Evolutionary conservation across 2,797 vertebrate species (phyloP).

Genomic region (Sandelia bainsii): DNA sequence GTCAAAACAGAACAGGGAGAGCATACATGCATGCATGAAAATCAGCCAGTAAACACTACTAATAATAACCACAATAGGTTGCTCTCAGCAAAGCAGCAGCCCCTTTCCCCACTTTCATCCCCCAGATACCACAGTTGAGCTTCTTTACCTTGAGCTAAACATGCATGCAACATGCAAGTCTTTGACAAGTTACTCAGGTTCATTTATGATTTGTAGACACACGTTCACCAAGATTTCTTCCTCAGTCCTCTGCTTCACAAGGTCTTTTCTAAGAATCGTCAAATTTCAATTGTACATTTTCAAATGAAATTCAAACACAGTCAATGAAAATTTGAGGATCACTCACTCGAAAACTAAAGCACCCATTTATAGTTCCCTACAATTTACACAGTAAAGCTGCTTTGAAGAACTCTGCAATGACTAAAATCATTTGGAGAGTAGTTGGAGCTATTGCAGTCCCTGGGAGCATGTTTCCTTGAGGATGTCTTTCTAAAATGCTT

Average conservation of each 20-base stretch:
- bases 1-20: slow-evolving; percentile 35
- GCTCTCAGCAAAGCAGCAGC: neutral
- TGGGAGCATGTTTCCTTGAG: too few species aligned
- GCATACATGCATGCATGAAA: slow-evolving; percentile 11
- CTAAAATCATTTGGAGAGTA: too few species aligned
- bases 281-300: slow-evolving; percentile 38
- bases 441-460: too few species aligned
- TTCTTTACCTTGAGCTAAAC: slow-evolving; percentile 11
- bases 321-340: slow-evolving; percentile 35
- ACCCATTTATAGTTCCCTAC: slow-evolving; percentile 5
- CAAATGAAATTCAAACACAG: slow-evolving; percentile 40
- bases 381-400: slow-evolving; percentile 7
- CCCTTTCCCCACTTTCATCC: too few species aligned
- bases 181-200: slow-evolving; percentile 5
- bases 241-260: slow-evolving; percentile 37
- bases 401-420: slow-evolving; percentile 14
- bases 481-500: too few species aligned
- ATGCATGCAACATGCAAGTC: neutral
- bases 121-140: neutral
- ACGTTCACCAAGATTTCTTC: slow-evolving; percentile 2
- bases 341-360: slow-evolving; percentile 22
- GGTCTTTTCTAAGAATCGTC: slow-evolving; percentile 49
- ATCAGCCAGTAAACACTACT: slow-evolving; percentile 24
- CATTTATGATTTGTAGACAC: slow-evolving; percentile 10
- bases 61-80: slow-evolving; percentile 9